Evolutionary conservation across 2,113 vertebrate species (phyloP).

Genomic region (Vireo altiloquus): DNA sequence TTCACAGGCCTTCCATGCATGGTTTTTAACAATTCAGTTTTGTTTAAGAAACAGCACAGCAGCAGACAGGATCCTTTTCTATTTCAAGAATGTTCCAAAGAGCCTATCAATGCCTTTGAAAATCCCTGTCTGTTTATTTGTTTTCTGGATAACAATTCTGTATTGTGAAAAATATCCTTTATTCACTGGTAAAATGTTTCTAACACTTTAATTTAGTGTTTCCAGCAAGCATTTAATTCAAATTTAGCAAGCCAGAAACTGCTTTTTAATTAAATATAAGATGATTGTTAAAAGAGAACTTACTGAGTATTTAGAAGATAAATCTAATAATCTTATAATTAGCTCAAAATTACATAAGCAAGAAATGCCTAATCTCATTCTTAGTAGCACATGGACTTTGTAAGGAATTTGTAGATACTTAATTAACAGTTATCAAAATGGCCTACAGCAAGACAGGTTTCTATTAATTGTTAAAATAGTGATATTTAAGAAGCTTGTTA

Average conservation of each 20-base stretch:
- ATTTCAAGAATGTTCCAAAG: not conserved
- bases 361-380: slow-evolving; percentile 75
- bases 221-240: slow-evolving; percentile 63
- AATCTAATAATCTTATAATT: slow-evolving; percentile 76
- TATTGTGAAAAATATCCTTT: slow-evolving; percentile 23
- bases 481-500: slow-evolving; percentile 66
- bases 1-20: not conserved
- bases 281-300: slow-evolving; percentile 71
- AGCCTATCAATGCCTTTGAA: not conserved
- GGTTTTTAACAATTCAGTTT: not conserved
- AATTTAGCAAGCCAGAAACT: slow-evolving; percentile 62
- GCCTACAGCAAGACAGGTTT: slow-evolving; percentile 65
- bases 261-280: slow-evolving; percentile 76
- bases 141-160: slow-evolving; percentile 3
- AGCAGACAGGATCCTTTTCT: not conserved
- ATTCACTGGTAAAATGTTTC: slow-evolving; percentile 58
- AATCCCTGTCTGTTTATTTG: not conserved
- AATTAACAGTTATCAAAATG: slow-evolving; percentile 73
- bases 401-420: slow-evolving; percentile 68
- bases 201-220: slow-evolving; percentile 52
- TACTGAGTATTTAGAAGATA: slow-evolving; percentile 72
- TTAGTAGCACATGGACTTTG: slow-evolving; percentile 64
- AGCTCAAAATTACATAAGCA: slow-evolving; percentile 76
- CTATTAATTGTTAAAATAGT: slow-evolving; percentile 71
- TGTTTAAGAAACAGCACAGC: not conserved